A percentile compares a stretch with the other conserved stretches of the same genome.
Conservation (phyloP, 2,797 vertebrate genomes). For the Peromyscus melanophrys region DNA sequence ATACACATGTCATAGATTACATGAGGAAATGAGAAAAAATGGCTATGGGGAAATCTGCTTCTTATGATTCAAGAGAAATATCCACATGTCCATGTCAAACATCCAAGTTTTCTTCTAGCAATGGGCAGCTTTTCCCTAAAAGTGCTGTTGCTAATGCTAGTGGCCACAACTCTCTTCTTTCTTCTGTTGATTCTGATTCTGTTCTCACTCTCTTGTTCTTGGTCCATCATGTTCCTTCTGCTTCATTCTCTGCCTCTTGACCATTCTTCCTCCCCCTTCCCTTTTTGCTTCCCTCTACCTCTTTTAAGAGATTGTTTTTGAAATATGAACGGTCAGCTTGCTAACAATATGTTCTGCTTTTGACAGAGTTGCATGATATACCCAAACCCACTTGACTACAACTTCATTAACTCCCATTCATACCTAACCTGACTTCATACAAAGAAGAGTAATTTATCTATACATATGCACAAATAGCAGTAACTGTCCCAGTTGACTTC, state of each 20-base stretch:
- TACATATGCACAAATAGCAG: neutral
- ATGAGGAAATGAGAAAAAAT: neutral
- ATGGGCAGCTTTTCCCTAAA: neutral
- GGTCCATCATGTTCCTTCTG: neutral
- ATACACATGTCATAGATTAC: conserved; percentile 10
- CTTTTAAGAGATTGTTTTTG: conserved; percentile 10
- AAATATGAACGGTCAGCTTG: conserved; percentile 32
- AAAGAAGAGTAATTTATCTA: conserved; percentile 58
- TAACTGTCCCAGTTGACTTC: conserved; percentile 11
- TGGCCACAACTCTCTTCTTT: too few species aligned
- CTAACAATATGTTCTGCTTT: neutral
- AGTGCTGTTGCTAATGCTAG: neutral
- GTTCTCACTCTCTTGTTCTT: neutral
- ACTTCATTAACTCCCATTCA: conserved; percentile 21
- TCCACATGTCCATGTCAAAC: neutral
- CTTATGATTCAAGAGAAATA: conserved; percentile 26
- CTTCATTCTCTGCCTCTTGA: neutral
- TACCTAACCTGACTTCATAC: conserved; percentile 24
- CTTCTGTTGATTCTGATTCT: neutral
- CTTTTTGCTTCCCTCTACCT: neutral
- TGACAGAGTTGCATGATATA: conserved; percentile 22
- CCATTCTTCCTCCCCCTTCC: neutral
- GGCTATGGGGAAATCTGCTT: conserved; percentile 24
- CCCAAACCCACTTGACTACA: conserved; percentile 6
- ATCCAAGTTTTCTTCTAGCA: conserved; percentile 11